Evolutionary conservation across 37 sponge, comb jelly and placozoan genomes (phyloP).

Genomic region (Petrosia ficiformis): DNA sequence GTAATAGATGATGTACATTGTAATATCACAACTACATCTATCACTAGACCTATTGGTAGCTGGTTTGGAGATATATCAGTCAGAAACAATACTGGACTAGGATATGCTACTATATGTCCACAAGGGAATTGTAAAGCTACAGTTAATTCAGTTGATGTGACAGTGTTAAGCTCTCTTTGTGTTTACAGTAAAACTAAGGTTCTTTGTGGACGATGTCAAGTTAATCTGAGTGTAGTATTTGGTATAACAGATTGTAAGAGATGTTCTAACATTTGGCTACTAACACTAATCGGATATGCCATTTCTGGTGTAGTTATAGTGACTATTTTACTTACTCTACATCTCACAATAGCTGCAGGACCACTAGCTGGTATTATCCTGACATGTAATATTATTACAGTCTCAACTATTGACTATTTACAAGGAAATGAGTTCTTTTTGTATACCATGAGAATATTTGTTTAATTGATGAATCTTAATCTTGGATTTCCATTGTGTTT

Average conservation of each 20-base stretch:
- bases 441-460: neutral
- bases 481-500: neutral
- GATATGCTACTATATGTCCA: neutral
- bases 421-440: neutral
- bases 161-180: neutral
- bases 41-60: neutral
- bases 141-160: neutral
- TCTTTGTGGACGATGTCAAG: neutral
- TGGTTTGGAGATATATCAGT: neutral
- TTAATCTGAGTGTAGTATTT: neutral
- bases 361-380: neutral
- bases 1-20: neutral
- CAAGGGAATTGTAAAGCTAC: neutral
- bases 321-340: neutral
- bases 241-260: neutral
- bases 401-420: neutral
- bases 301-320: neutral
- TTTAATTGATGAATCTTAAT: neutral
- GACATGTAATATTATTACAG: neutral
- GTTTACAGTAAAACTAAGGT: neutral
- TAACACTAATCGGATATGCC: neutral
- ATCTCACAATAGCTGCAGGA: neutral
- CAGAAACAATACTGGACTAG: neutral
- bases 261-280: neutral
- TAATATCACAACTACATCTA: neutral